Evolutionary conservation across 2,113 vertebrate genomes (phyloP), one percentile per base, ranked within the genome.

Genomic region (Erinaceus europaeus): DNA sequence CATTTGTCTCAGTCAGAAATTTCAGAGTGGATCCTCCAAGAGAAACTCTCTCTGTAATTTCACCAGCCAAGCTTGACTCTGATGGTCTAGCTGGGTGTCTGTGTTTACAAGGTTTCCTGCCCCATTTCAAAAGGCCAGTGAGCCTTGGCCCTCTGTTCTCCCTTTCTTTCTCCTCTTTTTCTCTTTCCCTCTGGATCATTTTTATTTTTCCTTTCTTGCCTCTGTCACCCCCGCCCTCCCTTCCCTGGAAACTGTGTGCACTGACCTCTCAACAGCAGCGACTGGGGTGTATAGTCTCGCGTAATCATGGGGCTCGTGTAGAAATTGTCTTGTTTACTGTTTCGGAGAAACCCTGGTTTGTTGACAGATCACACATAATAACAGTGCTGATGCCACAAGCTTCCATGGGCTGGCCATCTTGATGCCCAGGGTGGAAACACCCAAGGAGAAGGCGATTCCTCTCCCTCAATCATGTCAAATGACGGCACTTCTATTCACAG

Each of bases 231-330:
- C n/a, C n/a, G n/a, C n/a, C n/a, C n/a, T 93, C 93, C 89, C 77
- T 95, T 50, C 92, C 32, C 44, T 53, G 52, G 85, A 88, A 94
- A 92, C 88, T 90, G 86, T 73, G 94, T 92, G 68, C 79, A 64
- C 62, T 94, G 94, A 95, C 84, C 90, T 95, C 83, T 93, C 55
- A 93, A 90, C 4, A 57, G 74, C 92, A 42, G 82, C 84, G 62
- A 74, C 91, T 88, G 52, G 78, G 80, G 15, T 92, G 77, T 89
- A 73, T 69, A 62, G 69, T 62, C 90, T 77, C 71, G 61, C 8
- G 6, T 29, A 93, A 79, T 94, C 84, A 40, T 74, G 71, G 94
- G 83, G 69, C 53, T 95, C 50, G 62, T 15, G 86, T 36, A 89
- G 72, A 93, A 92, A 90, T 15, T 2, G 82, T 69, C 50, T 78